Evolutionary conservation across 2,797 vertebrate genomes (phyloP).

Genomic region (Platalea minor): DNA sequence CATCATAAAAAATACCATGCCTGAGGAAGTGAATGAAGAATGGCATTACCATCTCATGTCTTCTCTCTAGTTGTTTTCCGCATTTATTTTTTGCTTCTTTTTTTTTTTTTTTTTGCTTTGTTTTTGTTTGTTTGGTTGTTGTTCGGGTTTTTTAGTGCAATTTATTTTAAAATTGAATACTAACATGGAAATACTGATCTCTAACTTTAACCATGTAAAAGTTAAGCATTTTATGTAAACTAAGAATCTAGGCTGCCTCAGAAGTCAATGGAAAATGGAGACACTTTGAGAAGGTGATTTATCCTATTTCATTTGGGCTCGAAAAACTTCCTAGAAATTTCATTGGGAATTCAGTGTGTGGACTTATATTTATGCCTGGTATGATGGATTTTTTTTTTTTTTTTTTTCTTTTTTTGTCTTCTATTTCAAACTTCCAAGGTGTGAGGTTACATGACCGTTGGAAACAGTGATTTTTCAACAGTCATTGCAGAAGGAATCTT

Average conservation of each 20-base stretch:
- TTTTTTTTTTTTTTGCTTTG: too few relatives aligned
- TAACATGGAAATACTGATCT: neutral
- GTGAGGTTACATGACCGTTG: neutral
- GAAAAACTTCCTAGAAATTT: neutral
- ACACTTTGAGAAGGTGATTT: neutral
- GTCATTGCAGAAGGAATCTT: neutral
- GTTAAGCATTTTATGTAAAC: neutral
- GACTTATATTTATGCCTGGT: neutral
- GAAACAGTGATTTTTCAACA: neutral
- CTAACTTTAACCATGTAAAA: neutral
- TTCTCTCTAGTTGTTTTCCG: neutral
- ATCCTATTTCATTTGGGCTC: neutral
- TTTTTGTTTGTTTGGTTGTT: neutral
- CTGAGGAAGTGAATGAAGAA: neutral
- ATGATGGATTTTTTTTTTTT: neutral
- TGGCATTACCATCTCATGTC: rapidly evolving
- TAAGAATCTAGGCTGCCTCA: neutral
- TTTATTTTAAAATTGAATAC: neutral
- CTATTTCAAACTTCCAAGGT: neutral
- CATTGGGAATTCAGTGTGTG: neutral
- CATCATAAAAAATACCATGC: rapidly evolving
- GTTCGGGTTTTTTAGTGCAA: rapidly evolving
- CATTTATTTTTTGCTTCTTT: rapidly evolving
- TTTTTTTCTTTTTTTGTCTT: neutral
- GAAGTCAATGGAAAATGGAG: neutral